phyloP scores from a whole-genome alignment of 2,888 invertebrate species.

The Drosophila stalkeri region DNA sequence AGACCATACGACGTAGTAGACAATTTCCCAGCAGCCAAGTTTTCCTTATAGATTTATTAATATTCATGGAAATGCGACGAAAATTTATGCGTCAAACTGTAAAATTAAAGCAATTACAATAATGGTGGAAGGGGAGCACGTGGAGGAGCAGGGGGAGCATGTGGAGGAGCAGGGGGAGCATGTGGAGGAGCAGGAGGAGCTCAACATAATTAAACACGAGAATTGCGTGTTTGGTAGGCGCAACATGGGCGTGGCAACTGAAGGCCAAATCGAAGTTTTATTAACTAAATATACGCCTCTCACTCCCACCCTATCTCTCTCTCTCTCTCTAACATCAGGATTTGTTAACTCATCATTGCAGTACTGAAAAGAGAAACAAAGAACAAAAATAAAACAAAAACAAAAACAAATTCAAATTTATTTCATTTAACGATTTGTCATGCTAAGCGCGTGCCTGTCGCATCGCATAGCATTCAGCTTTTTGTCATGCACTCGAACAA shows the following conservation, averaged over 20 bases:
- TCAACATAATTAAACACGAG: conserved; percentile 54
- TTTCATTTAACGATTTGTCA: conserved; percentile 43
- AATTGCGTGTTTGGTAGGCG: conserved; percentile 47
- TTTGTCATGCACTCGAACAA: conserved; percentile 1
- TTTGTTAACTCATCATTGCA: neutral
- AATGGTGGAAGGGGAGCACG: neutral
- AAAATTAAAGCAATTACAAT: conserved; percentile 63
- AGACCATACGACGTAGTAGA: neutral
- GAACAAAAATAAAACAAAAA: conserved; percentile 12
- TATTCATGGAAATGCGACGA: conserved; percentile 58
- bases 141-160: neutral
- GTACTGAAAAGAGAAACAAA: conserved; percentile 37
- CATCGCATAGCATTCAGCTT: conserved; percentile 43
- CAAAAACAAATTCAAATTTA: conserved; percentile 8
- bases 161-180: neutral
- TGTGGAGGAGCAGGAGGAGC: neutral
- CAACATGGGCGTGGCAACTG: conserved; percentile 25
- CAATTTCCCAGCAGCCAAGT: conserved; percentile 39
- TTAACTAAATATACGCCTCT: neutral
- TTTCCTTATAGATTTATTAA: conserved; percentile 43
- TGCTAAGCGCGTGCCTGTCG: conserved; percentile 56
- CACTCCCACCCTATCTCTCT: neutral
- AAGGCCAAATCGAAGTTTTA: conserved; percentile 4
- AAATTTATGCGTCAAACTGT: conserved; percentile 67
- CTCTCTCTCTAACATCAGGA: neutral